A percentile compares a stretch with the other conserved stretches of the same genome.
These are phyloP conservation scores for Argentina silus DNA, from an alignment of 2,797 vertebrate species.

Conservation along the genomic window DNA sequence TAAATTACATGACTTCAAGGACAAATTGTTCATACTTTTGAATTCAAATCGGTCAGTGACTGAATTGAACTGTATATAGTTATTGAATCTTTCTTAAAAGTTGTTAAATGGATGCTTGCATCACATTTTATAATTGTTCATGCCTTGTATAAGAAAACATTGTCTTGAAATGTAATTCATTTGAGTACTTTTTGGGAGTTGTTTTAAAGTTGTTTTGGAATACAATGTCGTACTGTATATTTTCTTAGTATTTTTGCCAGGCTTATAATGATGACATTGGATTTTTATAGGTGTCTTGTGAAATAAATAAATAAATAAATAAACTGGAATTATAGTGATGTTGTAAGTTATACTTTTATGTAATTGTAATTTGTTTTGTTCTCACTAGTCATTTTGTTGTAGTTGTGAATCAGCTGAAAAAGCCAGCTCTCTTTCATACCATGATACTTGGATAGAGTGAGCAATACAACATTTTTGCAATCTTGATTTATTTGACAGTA, in stretches of 20 bases:
- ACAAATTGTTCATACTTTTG: not conserved
- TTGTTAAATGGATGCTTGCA: not conserved
- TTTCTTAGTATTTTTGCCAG: not conserved
- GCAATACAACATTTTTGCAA: too few species aligned
- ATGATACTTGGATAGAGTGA: too few species aligned
- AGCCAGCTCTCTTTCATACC: too few species aligned
- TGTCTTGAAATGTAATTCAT: not conserved
- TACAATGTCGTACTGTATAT: slow-evolving; percentile 11
- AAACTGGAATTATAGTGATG: not conserved
- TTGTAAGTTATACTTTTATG: not conserved
- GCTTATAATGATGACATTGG: not conserved
- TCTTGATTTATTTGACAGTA: too few species aligned
- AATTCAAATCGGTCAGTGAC: not conserved
- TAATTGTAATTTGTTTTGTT: too few species aligned
- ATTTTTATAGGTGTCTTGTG: not conserved
- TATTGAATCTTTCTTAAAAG: not conserved
- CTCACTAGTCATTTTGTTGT: too few species aligned
- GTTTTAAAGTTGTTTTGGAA: not conserved
- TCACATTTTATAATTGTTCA: slow-evolving; percentile 2
- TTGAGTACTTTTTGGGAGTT: not conserved
- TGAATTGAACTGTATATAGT: slow-evolving; percentile 11
- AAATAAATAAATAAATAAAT: slow-evolving; percentile 4
- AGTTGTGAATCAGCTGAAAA: too few species aligned
- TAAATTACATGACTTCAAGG: not conserved
- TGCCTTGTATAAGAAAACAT: slow-evolving; percentile 3